Evolutionary conservation across 2,797 vertebrate genomes (phyloP).

Genomic region (Chelonia mydas): DNA sequence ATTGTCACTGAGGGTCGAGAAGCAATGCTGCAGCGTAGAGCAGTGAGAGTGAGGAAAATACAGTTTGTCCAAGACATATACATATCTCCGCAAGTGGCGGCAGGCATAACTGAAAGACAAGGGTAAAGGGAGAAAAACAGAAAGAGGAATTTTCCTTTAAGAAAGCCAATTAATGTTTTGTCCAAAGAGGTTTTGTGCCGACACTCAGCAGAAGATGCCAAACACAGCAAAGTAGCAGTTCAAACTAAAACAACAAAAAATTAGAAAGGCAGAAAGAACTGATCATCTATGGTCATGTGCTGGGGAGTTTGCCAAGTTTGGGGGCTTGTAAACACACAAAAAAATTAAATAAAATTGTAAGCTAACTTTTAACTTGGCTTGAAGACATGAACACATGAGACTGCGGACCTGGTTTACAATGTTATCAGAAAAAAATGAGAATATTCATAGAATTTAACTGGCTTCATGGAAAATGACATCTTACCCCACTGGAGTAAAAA

Average conservation of each 20-base stretch:
- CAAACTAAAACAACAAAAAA: constrained; percentile 42
- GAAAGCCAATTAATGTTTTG: constrained; percentile 71
- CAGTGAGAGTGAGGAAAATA: constrained; percentile 86
- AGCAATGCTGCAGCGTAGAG: constrained; percentile 85
- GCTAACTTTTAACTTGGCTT: background rate
- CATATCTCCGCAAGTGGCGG: constrained; percentile 90
- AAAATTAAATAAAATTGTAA: background rate
- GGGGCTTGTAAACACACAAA: background rate
- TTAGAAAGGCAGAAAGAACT: constrained; percentile 10
- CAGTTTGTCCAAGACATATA: constrained; percentile 88
- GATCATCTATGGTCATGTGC: background rate
- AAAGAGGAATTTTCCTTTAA: constrained; percentile 81
- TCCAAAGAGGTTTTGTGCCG: constrained; percentile 64
- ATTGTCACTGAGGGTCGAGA: constrained; percentile 86
- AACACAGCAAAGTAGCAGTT: constrained; percentile 34
- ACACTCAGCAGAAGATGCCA: constrained; percentile 54
- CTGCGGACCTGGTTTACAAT: background rate
- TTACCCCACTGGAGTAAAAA: background rate
- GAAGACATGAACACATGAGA: background rate
- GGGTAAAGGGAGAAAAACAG: constrained; percentile 81
- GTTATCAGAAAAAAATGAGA: background rate
- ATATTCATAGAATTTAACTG: background rate
- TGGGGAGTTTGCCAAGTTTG: background rate
- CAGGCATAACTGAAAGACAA: constrained; percentile 89
- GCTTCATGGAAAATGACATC: background rate